Percentiles rank a stretch among this genome's conserved stretches.
Conservation (phyloP, 35 echinoderm and acorn worm genomes). For the Stichopus chloronotus region DNA sequence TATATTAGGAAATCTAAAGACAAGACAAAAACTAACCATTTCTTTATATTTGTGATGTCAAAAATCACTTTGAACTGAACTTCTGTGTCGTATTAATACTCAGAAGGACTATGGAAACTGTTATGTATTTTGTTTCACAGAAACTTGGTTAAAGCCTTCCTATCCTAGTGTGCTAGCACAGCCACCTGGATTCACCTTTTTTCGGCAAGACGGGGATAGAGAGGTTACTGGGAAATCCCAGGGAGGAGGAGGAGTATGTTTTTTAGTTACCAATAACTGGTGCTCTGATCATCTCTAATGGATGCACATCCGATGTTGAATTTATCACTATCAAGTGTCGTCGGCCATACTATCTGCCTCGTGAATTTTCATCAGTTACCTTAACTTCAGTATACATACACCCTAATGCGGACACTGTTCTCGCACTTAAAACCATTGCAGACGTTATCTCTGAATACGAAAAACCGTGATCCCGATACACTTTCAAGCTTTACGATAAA, state of each 20-base stretch:
- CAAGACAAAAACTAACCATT: too few relatives aligned
- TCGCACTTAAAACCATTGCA: constrained; percentile 1
- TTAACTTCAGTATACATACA: constrained; percentile 41
- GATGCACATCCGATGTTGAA: constrained; percentile 43
- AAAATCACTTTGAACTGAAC: too few relatives aligned
- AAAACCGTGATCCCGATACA: constrained; percentile 2
- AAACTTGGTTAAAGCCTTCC: constrained; percentile 47
- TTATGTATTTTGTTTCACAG: constrained; percentile 39
- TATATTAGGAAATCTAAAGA: too few relatives aligned
- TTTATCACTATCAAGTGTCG: constrained; percentile 56
- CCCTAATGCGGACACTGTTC: constrained; percentile 7
- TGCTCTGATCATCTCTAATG: constrained; percentile 8
- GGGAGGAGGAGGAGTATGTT: constrained; percentile 32
- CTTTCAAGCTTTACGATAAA: constrained; percentile 1
- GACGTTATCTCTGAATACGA: constrained; percentile 30
- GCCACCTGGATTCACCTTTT: constrained; percentile 43
- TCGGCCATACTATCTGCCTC: constrained; percentile 53
- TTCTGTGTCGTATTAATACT: constrained; percentile 30
- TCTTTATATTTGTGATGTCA: too few relatives aligned
- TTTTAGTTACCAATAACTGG: constrained; percentile 37
- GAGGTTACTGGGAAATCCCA: constrained; percentile 15
- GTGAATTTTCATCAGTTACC: constrained; percentile 59
- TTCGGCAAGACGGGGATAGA: constrained; percentile 32
- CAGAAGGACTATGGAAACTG: constrained; percentile 52
- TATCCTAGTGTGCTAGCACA: neutral